These are phyloP conservation scores for Ophion slaviceki DNA, from an alignment of 2,888 invertebrate species.

Conservation along the genomic window DNA sequence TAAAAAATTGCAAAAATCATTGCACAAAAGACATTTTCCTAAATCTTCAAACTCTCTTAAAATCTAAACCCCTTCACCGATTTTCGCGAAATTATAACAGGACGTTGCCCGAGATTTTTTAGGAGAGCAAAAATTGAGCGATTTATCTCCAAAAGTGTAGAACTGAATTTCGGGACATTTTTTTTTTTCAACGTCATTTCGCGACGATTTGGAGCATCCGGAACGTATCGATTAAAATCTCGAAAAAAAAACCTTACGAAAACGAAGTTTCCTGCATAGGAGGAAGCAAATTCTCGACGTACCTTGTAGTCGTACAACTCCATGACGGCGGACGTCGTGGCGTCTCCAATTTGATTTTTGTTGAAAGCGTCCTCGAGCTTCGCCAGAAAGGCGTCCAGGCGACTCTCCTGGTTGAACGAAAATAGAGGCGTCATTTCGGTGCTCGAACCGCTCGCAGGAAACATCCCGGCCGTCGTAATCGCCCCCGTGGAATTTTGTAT, in stretches of 20 bases:
- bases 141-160: too few relatives aligned
- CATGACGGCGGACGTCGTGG: conserved; percentile 89
- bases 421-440: conserved; percentile 80
- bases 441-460: conserved; percentile 78
- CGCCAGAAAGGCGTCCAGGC: conserved; percentile 84
- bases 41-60: too few relatives aligned
- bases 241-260: not conserved
- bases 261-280: not conserved
- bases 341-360: conserved; percentile 85
- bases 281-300: conserved; percentile 10
- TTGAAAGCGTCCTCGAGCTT: conserved; percentile 83
- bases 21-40: too few relatives aligned
- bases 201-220: not conserved
- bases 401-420: conserved; percentile 84
- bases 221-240: conserved; percentile 26
- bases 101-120: too few relatives aligned
- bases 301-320: conserved; percentile 89
- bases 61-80: too few relatives aligned
- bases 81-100: too few relatives aligned
- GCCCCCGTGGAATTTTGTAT: conserved; percentile 74
- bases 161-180: too few relatives aligned
- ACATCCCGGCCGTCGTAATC: conserved; percentile 22
- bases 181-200: not conserved
- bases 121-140: too few relatives aligned
- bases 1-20: too few relatives aligned